Conservation (phyloP, 2,888 invertebrate species). For the Eudemis profundana region DNA sequence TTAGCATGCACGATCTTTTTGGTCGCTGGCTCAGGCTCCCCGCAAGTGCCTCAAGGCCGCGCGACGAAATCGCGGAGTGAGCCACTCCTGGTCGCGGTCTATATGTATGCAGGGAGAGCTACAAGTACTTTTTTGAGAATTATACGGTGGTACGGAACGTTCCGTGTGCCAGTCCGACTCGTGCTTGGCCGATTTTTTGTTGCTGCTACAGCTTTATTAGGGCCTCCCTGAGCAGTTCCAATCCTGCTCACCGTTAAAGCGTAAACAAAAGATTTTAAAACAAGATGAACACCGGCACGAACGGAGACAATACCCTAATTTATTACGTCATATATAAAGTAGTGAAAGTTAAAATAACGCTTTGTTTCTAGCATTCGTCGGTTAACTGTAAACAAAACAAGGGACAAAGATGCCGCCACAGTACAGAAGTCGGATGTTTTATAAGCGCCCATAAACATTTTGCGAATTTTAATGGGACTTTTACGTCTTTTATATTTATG, state of each 20-base stretch:
- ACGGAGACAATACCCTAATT: constrained; percentile 66
- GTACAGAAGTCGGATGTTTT: constrained; percentile 72
- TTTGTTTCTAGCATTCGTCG: constrained; percentile 65
- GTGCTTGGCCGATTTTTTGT: too few species aligned
- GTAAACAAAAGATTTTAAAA: constrained; percentile 69
- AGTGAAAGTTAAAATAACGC: constrained; percentile 76
- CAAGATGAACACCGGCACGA: constrained; percentile 61
- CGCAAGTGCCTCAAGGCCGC: too few species aligned
- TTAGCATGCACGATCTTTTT: too few species aligned
- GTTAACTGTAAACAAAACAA: constrained; percentile 76
- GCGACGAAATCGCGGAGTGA: too few species aligned
- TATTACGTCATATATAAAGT: constrained; percentile 80
- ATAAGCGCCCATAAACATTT: constrained; percentile 68
- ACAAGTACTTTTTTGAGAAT: too few species aligned
- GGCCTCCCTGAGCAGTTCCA: constrained; percentile 62
- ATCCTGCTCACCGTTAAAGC: constrained; percentile 76
- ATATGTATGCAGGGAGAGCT: too few species aligned
- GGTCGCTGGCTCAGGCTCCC: too few species aligned
- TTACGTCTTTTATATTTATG: constrained; percentile 44
- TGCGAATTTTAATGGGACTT: constrained; percentile 68
- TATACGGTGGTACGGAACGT: too few species aligned
- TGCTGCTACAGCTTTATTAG: constrained; percentile 56
- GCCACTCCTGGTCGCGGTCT: too few species aligned
- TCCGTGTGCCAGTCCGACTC: too few species aligned
- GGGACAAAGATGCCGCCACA: constrained; percentile 65